Conservation (phyloP, 2,888 invertebrate genomes). For the Merodon equestris region DNA sequence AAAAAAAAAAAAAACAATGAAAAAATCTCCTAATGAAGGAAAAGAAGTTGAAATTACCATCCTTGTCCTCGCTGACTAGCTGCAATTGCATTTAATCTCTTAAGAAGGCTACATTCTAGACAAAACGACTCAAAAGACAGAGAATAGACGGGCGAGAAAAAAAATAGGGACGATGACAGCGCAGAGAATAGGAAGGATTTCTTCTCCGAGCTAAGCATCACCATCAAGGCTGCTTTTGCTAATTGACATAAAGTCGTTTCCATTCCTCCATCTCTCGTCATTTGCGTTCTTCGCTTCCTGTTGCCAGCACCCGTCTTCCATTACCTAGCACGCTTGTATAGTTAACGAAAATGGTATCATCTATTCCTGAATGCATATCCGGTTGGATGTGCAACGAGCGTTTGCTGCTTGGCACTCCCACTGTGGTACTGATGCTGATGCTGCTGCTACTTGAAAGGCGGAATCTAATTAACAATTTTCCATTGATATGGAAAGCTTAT, state of each 20-base stretch:
- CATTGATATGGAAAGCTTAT: slow-evolving; percentile 73
- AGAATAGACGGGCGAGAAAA: slow-evolving; percentile 7
- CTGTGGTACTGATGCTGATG: slow-evolving; percentile 9
- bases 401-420: slow-evolving; percentile 1
- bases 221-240: slow-evolving; percentile 47
- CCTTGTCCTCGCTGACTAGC: slow-evolving; percentile 48
- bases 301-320: no score
- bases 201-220: slow-evolving; percentile 28
- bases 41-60: slow-evolving; percentile 46
- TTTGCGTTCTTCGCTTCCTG: no score
- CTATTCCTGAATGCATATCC: slow-evolving; percentile 39
- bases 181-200: slow-evolving; percentile 30
- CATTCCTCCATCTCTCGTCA: background rate
- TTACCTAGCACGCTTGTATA: background rate
- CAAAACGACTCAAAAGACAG: no score
- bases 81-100: slow-evolving; percentile 47
- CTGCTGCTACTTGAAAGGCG: slow-evolving; percentile 46
- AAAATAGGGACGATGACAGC: slow-evolving; percentile 8
- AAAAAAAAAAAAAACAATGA: slow-evolving; percentile 2
- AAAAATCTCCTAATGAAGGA: slow-evolving; percentile 46
- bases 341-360: slow-evolving; percentile 34
- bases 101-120: slow-evolving; percentile 23
- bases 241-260: slow-evolving; percentile 59
- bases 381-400: slow-evolving; percentile 11
- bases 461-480: slow-evolving; percentile 79